Conservation (phyloP, 2,797 vertebrate genomes). For the Falco peregrinus region DNA sequence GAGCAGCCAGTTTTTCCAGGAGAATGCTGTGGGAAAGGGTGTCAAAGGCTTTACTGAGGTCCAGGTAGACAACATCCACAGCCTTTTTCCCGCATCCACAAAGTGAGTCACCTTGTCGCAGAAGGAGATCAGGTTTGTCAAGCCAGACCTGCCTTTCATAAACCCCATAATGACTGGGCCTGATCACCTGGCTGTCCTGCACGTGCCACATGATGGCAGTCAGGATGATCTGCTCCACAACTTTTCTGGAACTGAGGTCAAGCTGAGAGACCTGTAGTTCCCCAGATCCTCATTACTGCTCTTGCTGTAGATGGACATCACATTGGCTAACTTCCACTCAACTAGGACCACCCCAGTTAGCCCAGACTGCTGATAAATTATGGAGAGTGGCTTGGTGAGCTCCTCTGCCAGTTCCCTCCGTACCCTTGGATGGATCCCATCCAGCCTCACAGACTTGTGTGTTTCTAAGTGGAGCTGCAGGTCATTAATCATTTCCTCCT, state of each 20-base stretch:
- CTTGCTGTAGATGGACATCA: too few relatives aligned
- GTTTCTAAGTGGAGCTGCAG: too few relatives aligned
- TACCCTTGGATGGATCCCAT: too few relatives aligned
- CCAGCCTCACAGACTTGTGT: not conserved
- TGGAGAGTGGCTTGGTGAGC: not conserved
- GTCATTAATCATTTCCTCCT: too few relatives aligned
- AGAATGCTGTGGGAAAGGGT: not conserved
- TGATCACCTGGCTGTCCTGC: too few relatives aligned
- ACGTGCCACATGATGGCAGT: not conserved
- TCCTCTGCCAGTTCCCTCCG: too few relatives aligned
- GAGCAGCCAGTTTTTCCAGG: not conserved
- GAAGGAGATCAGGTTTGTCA: not conserved
- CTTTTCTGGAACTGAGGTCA: not conserved
- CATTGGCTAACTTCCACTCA: not conserved
- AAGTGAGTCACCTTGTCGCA: accelerated
- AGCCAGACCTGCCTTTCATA: not conserved
- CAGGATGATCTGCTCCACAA: not conserved
- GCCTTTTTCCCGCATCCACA: not conserved
- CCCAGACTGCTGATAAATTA: not conserved
- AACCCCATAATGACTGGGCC: not conserved
- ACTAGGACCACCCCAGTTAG: not conserved
- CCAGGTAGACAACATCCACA: too few relatives aligned
- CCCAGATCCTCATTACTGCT: not conserved
- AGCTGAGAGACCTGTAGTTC: not conserved
- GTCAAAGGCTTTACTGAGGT: not conserved